Evolutionary conservation across 2,797 vertebrate genomes (phyloP).

Genomic region (Pangasius macronema): DNA sequence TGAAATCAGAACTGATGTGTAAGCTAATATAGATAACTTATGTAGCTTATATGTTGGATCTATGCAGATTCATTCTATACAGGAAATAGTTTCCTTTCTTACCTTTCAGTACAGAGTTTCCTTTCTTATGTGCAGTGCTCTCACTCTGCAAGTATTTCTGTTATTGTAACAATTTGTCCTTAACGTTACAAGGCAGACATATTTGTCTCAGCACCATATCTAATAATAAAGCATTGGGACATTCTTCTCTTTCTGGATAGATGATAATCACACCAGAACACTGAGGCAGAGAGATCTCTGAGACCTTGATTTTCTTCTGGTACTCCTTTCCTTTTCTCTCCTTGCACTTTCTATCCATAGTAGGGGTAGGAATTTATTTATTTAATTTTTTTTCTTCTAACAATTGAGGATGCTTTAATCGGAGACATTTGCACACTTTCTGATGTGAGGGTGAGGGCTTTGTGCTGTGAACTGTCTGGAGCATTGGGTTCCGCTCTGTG

Average conservation of each 20-base stretch:
- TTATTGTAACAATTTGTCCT: conserved; percentile 32
- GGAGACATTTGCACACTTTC: conserved; percentile 45
- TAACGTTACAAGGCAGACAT: conserved; percentile 26
- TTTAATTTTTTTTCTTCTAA: conserved; percentile 48
- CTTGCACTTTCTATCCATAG: conserved; percentile 37
- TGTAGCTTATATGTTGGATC: neutral
- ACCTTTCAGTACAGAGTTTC: neutral
- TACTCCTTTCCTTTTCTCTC: conserved; percentile 23
- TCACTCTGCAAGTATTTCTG: conserved; percentile 11
- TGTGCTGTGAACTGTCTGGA: conserved; percentile 47
- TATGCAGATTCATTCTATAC: neutral
- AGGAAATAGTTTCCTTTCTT: neutral
- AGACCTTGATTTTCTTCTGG: conserved; percentile 20
- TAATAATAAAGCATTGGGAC: conserved; percentile 3
- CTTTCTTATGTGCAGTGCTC: neutral
- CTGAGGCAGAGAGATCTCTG: neutral
- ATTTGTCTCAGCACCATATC: conserved; percentile 8
- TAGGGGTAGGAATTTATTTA: conserved; percentile 48
- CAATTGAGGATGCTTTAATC: conserved; percentile 36
- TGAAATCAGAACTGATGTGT: neutral
- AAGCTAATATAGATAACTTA: neutral
- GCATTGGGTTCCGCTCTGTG: conserved; percentile 32
- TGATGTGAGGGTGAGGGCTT: conserved; percentile 25
- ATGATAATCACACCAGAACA: conserved; percentile 14
- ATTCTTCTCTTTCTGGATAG: conserved; percentile 13